Evolutionary conservation across 1,140 invertebrate species (phyloP).

Genomic region (Bombus superbus): DNA sequence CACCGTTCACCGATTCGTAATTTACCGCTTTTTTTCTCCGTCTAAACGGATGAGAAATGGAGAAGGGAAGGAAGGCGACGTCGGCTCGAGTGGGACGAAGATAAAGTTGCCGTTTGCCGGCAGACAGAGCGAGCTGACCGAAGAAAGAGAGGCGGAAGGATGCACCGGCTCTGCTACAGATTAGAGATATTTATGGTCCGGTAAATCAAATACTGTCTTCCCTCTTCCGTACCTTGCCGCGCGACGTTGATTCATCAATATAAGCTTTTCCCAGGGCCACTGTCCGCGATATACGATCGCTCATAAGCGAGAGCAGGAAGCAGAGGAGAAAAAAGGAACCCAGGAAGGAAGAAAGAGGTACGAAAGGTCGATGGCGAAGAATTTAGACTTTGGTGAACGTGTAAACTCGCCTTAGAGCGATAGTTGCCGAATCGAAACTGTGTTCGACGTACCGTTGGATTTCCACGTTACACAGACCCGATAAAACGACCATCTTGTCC

Average conservation of each 20-base stretch:
- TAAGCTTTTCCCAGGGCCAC: conserved; percentile 49
- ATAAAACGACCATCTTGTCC: not conserved
- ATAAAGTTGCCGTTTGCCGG: not conserved
- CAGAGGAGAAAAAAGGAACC: not conserved
- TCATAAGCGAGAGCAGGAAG: conserved; percentile 4
- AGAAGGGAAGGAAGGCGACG: conserved; percentile 50
- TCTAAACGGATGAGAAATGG: conserved; percentile 49
- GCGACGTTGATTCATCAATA: conserved; percentile 68
- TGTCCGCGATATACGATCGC: conserved; percentile 31
- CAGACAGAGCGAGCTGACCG: conserved; percentile 5
- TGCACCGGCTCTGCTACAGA: conserved; percentile 62
- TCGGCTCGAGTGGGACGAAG: conserved; percentile 38
- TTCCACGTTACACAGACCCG: conserved; percentile 13
- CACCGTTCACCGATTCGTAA: conserved; percentile 34
- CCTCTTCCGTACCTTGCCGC: conserved; percentile 45
- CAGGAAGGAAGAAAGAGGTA: not conserved
- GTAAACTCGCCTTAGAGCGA: not conserved
- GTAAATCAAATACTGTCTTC: conserved; percentile 74
- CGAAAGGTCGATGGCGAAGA: conserved; percentile 12
- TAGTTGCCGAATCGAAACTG: conserved; percentile 19
- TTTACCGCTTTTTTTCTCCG: conserved; percentile 17
- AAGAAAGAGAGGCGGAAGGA: conserved; percentile 49
- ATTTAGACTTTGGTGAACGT: not conserved
- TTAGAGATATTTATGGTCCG: conserved; percentile 77
- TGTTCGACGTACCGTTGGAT: conserved; percentile 11